Percentiles rank a stretch among this genome's conserved stretches.
These are phyloP conservation scores for Schlechtendalia chinensis DNA, from an alignment of 1,140 invertebrate genomes.

Conservation along the genomic window DNA sequence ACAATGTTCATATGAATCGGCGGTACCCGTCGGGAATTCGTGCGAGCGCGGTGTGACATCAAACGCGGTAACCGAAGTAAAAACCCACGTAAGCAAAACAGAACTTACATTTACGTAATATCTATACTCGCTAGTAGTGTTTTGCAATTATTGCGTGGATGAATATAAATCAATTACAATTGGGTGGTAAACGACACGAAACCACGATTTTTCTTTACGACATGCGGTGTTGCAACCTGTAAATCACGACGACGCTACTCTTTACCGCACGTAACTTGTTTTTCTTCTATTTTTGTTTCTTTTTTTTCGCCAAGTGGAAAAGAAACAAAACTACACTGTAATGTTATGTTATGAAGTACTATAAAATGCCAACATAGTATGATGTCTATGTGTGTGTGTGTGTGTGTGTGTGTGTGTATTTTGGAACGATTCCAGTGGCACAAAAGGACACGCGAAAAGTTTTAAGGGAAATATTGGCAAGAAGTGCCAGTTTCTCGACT, in stretches of 20 bases:
- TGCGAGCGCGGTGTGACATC: neutral
- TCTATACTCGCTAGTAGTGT: too few species aligned
- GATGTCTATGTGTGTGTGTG: neutral
- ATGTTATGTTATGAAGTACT: slow-evolving; percentile 10
- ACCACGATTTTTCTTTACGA: too few species aligned
- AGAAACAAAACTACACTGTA: neutral
- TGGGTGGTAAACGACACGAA: too few species aligned
- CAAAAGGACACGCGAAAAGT: slow-evolving; percentile 45
- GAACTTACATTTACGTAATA: too few species aligned
- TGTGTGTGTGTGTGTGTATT: neutral
- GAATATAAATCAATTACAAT: too few species aligned
- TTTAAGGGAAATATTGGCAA: slow-evolving; percentile 48
- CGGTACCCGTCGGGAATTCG: neutral
- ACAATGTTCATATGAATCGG: neutral
- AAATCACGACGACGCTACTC: neutral
- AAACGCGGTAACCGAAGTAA: too few species aligned
- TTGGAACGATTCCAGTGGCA: slow-evolving; percentile 33
- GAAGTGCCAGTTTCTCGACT: slow-evolving; percentile 18
- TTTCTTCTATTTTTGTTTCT: neutral
- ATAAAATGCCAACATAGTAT: slow-evolving; percentile 19
- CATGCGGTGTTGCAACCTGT: neutral
- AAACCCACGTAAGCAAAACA: neutral
- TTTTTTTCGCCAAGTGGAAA: neutral
- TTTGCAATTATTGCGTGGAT: too few species aligned
- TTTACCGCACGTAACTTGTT: neutral